phyloP scores from a whole-genome alignment of 2,888 invertebrate species.

The Gonocerus acuteangulatus region DNA sequence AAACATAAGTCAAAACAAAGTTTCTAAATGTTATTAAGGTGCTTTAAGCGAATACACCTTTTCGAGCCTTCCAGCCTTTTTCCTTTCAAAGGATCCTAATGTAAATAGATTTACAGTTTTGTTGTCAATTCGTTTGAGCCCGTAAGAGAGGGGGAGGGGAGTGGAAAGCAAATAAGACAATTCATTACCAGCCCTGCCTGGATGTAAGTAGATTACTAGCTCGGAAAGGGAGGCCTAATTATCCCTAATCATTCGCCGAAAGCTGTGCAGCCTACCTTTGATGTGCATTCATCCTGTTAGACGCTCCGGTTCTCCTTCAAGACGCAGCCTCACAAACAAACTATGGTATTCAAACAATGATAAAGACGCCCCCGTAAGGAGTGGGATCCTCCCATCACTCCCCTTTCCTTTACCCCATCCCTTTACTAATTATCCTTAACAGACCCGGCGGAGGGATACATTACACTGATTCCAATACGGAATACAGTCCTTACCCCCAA shows the following conservation, averaged over 20 bases:
- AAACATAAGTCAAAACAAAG: not conserved
- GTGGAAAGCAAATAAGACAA: constrained; percentile 29
- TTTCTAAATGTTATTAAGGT: constrained; percentile 18
- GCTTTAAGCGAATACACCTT: constrained; percentile 6
- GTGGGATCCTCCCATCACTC: not conserved
- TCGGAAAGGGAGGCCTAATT: constrained; percentile 22
- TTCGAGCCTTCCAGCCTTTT: constrained; percentile 10
- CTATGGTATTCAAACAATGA: constrained; percentile 35
- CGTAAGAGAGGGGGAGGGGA: constrained; percentile 3
- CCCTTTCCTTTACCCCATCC: not conserved
- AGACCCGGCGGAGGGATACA: constrained; percentile 4
- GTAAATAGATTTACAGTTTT: constrained; percentile 25
- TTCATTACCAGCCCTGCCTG: constrained; percentile 19
- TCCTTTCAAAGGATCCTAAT: constrained; percentile 18
- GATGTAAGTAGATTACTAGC: constrained; percentile 23
- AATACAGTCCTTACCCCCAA: constrained; percentile 5
- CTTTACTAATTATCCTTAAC: constrained; percentile 13
- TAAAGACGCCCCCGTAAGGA: constrained; percentile 24
- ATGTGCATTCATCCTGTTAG: constrained; percentile 34
- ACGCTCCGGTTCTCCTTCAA: constrained; percentile 29
- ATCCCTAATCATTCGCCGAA: constrained; percentile 26
- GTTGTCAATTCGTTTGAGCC: constrained; percentile 25
- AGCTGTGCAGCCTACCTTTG: constrained; percentile 30
- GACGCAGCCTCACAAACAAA: constrained; percentile 30
- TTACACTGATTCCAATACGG: constrained; percentile 14